These are phyloP conservation scores for Theristicus caerulescens DNA, from an alignment of 2,113 vertebrate species.

Conservation along the genomic window DNA sequence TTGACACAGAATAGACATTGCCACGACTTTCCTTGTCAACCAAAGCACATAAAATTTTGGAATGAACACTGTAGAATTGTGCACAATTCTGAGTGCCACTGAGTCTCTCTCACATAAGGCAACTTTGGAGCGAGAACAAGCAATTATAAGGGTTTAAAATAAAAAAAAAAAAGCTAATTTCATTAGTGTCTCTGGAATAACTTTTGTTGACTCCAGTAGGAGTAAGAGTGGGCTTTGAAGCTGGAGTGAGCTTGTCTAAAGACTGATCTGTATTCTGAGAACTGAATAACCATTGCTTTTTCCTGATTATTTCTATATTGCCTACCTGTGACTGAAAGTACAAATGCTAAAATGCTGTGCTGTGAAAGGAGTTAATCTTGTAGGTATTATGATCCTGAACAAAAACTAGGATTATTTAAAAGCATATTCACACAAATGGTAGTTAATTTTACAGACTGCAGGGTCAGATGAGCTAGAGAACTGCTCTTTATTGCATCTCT, in stretches of 20 bases:
- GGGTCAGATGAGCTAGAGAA: not conserved
- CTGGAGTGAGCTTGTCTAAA: not conserved
- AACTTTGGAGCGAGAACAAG: not conserved
- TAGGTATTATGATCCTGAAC: not conserved
- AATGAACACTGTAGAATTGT: not conserved
- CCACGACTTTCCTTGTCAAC: not conserved
- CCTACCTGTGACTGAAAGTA: not conserved
- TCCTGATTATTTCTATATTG: not conserved
- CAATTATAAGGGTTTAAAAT: not conserved
- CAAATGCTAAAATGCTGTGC: not conserved
- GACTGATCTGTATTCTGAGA: not conserved
- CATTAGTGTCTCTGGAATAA: not conserved
- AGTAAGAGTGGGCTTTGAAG: not conserved
- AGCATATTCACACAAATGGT: not conserved
- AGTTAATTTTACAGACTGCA: not conserved
- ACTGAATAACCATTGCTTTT: not conserved
- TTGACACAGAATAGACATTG: not conserved
- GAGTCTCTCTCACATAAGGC: not conserved
- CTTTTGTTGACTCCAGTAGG: not conserved
- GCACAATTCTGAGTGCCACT: not conserved
- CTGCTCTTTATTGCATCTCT: not conserved
- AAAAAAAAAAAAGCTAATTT: not conserved
- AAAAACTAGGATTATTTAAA: not conserved
- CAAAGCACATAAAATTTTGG: not conserved
- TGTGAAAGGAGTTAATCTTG: not conserved